Conservation (phyloP, 2,797 vertebrate species). For the Enteromius viviparus region DNA sequence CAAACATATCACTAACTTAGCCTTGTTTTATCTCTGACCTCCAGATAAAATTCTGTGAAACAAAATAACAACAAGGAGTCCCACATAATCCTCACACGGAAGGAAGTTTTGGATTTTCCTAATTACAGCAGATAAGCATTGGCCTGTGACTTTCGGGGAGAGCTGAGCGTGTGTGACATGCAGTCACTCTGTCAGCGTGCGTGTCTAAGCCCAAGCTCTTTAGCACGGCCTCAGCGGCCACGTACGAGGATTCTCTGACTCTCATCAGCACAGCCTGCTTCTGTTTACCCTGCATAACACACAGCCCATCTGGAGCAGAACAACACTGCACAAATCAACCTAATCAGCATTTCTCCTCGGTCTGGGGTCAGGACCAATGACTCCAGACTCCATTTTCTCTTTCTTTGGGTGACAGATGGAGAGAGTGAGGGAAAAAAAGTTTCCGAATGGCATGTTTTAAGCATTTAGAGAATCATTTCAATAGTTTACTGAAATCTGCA, state of each 20-base stretch:
- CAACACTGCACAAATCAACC: conserved; percentile 46
- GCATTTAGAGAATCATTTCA: conserved; percentile 17
- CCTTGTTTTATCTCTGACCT: conserved; percentile 1
- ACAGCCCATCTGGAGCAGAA: conserved; percentile 41
- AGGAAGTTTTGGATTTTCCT: conserved; percentile 18
- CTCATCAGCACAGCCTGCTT: conserved; percentile 44
- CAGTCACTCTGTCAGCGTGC: conserved; percentile 40
- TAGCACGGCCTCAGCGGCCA: conserved; percentile 38
- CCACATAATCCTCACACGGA: background rate
- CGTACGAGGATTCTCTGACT: conserved; percentile 15
- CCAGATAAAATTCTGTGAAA: background rate
- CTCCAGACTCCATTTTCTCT: conserved; percentile 7
- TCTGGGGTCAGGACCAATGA: conserved; percentile 19
- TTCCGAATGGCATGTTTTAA: background rate
- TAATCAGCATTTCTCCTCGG: conserved; percentile 26
- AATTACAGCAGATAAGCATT: conserved; percentile 48
- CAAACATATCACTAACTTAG: background rate
- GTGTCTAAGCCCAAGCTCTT: conserved; percentile 47
- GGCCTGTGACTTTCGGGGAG: conserved; percentile 18
- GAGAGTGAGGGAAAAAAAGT: background rate
- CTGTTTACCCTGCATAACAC: conserved; percentile 47
- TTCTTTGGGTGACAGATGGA: conserved; percentile 6
- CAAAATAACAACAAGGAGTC: conserved; percentile 31
- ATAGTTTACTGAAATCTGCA: conserved; percentile 15
- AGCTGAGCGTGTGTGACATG: conserved; percentile 42